A percentile compares a stretch with the other conserved stretches of the same genome.
Evolutionary conservation across 2,888 invertebrate genomes (phyloP).

Genomic region (Agrochola lota): DNA sequence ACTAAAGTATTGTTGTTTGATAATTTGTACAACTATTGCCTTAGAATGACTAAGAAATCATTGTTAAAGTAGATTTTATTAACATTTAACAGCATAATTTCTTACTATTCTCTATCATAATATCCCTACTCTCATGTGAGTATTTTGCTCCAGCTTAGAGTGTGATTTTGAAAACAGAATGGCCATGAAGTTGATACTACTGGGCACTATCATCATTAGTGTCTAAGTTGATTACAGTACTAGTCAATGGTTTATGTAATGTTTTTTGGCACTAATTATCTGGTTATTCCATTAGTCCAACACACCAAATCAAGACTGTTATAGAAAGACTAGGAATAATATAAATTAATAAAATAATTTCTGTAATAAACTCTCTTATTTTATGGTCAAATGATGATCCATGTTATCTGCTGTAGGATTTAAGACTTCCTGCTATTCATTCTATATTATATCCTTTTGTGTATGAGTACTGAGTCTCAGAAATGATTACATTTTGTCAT

Average conservation of each 20-base stretch:
- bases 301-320: neutral
- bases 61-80: neutral
- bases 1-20: neutral
- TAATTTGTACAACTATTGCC: neutral
- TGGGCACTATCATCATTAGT: too few relatives aligned
- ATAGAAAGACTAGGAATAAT: neutral
- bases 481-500: constrained; percentile 17
- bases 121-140: neutral
- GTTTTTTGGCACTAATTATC: neutral
- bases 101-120: neutral
- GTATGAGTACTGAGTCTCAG: neutral
- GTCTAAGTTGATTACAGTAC: neutral
- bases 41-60: neutral
- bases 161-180: constrained; percentile 7
- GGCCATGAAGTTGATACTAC: neutral
- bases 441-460: neutral
- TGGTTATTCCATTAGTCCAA: neutral
- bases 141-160: neutral
- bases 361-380: neutral
- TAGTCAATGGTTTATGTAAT: neutral
- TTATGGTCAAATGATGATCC: neutral
- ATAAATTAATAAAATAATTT: neutral
- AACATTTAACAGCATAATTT: neutral
- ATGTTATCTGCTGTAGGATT: constrained; percentile 6
- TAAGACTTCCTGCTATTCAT: constrained; percentile 8